phyloP scores from a whole-genome alignment of 2,113 vertebrate genomes.

The Caretta caretta region DNA sequence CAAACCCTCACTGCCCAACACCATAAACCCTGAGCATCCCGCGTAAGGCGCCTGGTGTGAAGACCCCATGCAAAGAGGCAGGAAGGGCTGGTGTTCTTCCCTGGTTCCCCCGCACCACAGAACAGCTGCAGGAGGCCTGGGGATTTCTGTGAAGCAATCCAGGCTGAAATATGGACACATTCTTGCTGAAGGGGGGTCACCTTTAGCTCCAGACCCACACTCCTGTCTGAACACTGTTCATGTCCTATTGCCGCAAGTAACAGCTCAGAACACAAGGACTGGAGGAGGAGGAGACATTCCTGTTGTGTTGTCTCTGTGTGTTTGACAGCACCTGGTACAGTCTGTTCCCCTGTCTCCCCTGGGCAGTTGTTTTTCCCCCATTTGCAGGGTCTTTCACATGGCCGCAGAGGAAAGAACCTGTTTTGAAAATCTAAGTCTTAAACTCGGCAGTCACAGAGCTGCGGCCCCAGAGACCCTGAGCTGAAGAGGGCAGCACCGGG shows the following conservation, averaged over 20 bases:
- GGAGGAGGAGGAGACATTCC: not conserved
- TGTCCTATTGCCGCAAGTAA: not conserved
- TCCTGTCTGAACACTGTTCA: not conserved
- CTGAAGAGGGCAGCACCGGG: too few relatives aligned
- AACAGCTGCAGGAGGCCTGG: too few relatives aligned
- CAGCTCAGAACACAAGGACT: not conserved
- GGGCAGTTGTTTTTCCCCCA: too few relatives aligned
- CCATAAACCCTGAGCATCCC: too few relatives aligned
- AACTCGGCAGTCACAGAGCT: rapidly evolving
- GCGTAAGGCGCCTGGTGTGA: not conserved
- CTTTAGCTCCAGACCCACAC: not conserved
- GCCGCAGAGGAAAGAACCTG: too few relatives aligned
- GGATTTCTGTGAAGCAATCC: not conserved
- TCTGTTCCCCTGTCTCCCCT: not conserved
- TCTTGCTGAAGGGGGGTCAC: not conserved
- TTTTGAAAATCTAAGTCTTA: too few relatives aligned
- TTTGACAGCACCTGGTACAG: not conserved
- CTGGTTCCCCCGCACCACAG: not conserved
- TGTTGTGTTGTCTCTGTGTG: not conserved
- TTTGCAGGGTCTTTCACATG: too few relatives aligned
- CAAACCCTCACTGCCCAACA: too few relatives aligned
- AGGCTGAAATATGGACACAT: not conserved
- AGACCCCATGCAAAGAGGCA: not conserved
- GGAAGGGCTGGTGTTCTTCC: not conserved
- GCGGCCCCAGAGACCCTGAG: too few relatives aligned